These are phyloP conservation scores for Climacteris rufus DNA, from an alignment of 2,113 vertebrate species.

Conservation along the genomic window DNA sequence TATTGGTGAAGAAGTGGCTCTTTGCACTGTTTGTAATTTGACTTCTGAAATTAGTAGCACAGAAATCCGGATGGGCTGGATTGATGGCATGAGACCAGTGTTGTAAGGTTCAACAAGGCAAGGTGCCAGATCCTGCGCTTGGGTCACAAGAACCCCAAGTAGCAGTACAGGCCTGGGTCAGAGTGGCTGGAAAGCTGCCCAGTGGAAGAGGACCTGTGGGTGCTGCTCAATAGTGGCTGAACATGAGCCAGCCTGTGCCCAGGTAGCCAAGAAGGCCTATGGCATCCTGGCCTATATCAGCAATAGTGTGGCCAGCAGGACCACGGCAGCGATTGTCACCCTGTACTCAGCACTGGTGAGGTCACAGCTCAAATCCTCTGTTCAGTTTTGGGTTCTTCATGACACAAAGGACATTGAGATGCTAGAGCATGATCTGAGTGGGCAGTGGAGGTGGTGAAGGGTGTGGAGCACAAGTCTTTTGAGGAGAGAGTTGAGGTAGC, in stretches of 20 bases:
- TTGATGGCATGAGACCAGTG: too few species aligned
- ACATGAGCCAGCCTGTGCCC: background rate
- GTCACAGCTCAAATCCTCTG: background rate
- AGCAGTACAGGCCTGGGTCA: background rate
- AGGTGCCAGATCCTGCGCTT: accelerated
- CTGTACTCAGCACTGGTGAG: accelerated
- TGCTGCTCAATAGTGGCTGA: background rate
- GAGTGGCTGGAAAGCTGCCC: background rate
- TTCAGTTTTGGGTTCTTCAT: background rate
- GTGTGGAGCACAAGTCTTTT: background rate
- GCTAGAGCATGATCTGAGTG: background rate
- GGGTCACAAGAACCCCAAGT: background rate
- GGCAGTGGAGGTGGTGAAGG: background rate
- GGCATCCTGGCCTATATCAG: background rate
- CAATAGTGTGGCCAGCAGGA: background rate
- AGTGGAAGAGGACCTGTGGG: background rate
- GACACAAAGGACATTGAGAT: background rate
- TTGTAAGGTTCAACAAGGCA: background rate
- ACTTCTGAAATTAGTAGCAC: background rate
- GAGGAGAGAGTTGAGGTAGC: background rate
- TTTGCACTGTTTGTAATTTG: background rate
- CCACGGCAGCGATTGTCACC: background rate
- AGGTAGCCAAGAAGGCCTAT: background rate
- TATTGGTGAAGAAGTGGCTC: background rate
- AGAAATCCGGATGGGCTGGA: background rate